phyloP scores from a whole-genome alignment of 2,888 invertebrate species.

The Xestoiulus laeticollis region DNA sequence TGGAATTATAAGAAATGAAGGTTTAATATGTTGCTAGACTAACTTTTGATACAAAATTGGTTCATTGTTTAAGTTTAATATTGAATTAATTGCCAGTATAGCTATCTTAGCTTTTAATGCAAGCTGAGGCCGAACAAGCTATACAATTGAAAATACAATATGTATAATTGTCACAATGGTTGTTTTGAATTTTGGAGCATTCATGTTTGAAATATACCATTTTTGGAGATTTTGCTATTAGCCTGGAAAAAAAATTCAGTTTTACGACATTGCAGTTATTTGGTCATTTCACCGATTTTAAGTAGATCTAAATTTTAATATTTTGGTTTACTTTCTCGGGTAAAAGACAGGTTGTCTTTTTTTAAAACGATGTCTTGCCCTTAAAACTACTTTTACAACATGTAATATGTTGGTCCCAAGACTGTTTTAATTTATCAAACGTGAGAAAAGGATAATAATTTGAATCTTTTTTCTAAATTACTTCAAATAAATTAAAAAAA shows the following conservation, averaged over 20 bases:
- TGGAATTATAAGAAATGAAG: too few species aligned
- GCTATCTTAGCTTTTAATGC: too few species aligned
- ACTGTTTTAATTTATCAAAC: too few species aligned
- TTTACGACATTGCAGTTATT: neutral
- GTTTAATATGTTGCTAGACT: too few species aligned
- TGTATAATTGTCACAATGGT: neutral
- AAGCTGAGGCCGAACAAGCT: too few species aligned
- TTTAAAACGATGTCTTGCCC: neutral
- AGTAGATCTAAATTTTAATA: neutral
- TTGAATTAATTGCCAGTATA: too few species aligned
- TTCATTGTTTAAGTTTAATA: too few species aligned
- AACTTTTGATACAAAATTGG: too few species aligned
- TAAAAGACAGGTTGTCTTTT: neutral
- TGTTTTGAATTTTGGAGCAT: neutral
- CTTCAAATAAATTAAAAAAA: neutral
- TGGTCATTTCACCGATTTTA: conserved; percentile 19
- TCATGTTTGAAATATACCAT: neutral
- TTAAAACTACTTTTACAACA: neutral
- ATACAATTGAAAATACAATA: neutral
- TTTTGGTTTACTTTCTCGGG: neutral
- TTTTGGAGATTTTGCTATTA: neutral
- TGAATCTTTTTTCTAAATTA: neutral
- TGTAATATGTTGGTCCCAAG: too few species aligned
- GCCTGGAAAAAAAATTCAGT: neutral
- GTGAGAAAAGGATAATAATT: neutral